Evolutionary conservation across 2,888 invertebrate species (phyloP), one percentile per base, ranked within the genome.

Genomic region (Drosophila imparisetae): DNA sequence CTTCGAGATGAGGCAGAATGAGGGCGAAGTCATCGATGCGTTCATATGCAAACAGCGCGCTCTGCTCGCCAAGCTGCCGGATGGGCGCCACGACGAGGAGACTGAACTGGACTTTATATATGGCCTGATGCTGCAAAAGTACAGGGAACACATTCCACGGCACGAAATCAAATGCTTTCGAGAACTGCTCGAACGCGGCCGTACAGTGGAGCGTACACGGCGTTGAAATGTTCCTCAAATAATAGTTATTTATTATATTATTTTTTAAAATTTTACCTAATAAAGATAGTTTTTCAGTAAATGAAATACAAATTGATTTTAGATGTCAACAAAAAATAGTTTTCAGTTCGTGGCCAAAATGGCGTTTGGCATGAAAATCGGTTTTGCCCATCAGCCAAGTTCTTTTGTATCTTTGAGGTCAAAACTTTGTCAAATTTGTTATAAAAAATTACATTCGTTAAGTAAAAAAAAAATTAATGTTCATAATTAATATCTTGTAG

Each of bases 41-140:
- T 92, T 92, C 45, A 69, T 92, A 4, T 92, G 91, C 66, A 88
- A 91, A 55, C 89, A 92, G 54, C 87, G 92, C 11, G 92, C 92
- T 2, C 74, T 92, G 40, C 72, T 92, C 24, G 89, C 92, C 54
- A 90, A 92, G 53, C 63, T 92, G 42, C 92, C 92, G 4, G 92
- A 91, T 49, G 92, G 84, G 0, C 84, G 91, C 4, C 92, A 92
- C 53, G 78, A 89, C 55, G 92, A 92, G 59, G 90, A 91, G 34
- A 91, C 92, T 1, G 90, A 92, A 57, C 72, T 92, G 60, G 92
- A 92, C 55, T 87, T 92, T 0, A 72, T 92, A 15, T 92, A 87
- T 58, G 92, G 92, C 5, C 65, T 92, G 24, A 61, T 92, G 38
- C 81, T 76, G 45, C 66, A 86, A 13, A 92, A 91, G 36, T 92